phyloP scores from a whole-genome alignment of 2,888 invertebrate genomes.

The Brachyptera putata region DNA sequence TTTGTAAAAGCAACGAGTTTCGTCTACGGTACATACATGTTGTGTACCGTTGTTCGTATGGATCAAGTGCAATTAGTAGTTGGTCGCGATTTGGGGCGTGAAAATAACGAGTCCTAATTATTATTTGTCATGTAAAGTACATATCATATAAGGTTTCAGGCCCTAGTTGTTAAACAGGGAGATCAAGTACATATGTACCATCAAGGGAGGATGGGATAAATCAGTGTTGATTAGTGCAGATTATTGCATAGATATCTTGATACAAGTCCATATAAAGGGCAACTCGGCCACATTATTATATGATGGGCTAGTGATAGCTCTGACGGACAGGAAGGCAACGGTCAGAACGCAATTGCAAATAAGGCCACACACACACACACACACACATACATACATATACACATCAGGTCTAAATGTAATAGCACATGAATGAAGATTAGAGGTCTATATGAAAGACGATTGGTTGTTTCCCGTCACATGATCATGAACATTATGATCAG shows the following conservation, averaged over 20 bases:
- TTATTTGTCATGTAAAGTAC: too few relatives aligned
- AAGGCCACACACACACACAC: constrained; percentile 23
- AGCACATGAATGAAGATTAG: constrained; percentile 29
- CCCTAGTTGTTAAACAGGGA: too few relatives aligned
- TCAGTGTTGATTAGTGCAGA: constrained; percentile 6
- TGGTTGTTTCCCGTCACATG: constrained; percentile 34
- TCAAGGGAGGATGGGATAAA: constrained; percentile 7
- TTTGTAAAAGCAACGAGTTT: too few relatives aligned
- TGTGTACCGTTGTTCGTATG: too few relatives aligned
- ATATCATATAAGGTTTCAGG: too few relatives aligned
- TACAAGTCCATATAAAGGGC: neutral
- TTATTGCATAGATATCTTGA: constrained; percentile 3
- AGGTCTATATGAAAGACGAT: constrained; percentile 32
- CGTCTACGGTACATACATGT: too few relatives aligned
- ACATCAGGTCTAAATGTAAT: constrained; percentile 12
- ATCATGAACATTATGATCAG: constrained; percentile 22
- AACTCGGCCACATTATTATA: neutral
- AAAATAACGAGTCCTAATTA: neutral
- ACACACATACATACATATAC: too few relatives aligned
- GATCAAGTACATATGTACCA: neutral
- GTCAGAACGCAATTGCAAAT: constrained; percentile 32
- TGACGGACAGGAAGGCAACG: constrained; percentile 29
- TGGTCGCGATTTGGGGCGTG: neutral
- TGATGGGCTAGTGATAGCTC: neutral
- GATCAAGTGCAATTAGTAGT: too few relatives aligned